A percentile compares a stretch with the other conserved stretches of the same genome.
Evolutionary conservation across 2,113 vertebrate genomes (phyloP).

Genomic region (Patagioenas fasciata): DNA sequence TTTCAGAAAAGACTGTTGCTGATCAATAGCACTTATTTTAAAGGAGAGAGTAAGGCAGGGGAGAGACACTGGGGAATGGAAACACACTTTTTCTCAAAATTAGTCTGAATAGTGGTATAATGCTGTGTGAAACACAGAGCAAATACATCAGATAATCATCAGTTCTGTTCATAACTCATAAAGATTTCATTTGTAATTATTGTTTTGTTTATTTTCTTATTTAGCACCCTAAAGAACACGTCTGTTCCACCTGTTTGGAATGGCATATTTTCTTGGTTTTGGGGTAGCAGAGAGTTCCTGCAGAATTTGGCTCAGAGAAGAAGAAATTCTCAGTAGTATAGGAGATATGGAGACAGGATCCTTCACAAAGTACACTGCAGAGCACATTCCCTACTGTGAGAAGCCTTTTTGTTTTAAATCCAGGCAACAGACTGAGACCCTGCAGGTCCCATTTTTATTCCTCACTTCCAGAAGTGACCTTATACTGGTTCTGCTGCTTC

Average conservation of each 20-base stretch:
- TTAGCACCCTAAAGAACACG: background rate
- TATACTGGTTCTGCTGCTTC: background rate
- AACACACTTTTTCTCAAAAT: background rate
- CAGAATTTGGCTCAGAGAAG: background rate
- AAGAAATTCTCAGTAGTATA: background rate
- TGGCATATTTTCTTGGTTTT: background rate
- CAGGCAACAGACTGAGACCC: background rate
- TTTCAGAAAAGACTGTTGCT: constrained; percentile 35
- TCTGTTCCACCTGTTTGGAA: background rate
- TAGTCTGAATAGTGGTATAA: background rate
- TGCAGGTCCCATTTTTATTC: background rate
- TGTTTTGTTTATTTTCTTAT: background rate
- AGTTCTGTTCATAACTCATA: background rate
- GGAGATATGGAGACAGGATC: background rate
- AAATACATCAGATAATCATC: background rate
- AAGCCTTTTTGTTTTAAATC: background rate
- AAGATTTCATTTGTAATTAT: constrained; percentile 27
- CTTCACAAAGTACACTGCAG: background rate
- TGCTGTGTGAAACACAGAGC: background rate
- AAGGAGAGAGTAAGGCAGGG: background rate
- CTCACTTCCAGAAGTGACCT: background rate
- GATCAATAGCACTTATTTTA: constrained; percentile 48
- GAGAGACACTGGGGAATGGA: background rate
- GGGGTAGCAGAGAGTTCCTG: background rate
- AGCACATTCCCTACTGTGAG: background rate